Evolutionary conservation across 2,113 vertebrate genomes (phyloP).

Genomic region (Cricetomys ansorgei): DNA sequence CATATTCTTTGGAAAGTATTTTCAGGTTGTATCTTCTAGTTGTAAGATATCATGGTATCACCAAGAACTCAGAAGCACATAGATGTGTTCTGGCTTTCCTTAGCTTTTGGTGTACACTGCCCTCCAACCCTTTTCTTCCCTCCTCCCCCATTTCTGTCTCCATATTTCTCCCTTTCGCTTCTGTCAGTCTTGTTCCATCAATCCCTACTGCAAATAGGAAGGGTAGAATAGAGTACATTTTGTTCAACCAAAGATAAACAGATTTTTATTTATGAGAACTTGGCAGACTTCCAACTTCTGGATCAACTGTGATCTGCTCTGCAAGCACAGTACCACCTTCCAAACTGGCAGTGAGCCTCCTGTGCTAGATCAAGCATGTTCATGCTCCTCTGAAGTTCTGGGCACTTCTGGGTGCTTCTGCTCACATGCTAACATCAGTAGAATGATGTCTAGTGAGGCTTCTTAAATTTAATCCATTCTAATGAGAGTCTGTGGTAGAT

Average conservation of each 20-base stretch:
- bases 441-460: background rate
- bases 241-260: background rate
- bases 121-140: no score
- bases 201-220: background rate
- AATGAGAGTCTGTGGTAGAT: background rate
- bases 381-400: background rate
- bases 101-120: background rate
- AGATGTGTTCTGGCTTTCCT: background rate
- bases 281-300: background rate
- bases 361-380: background rate
- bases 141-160: no score
- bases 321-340: background rate
- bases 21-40: background rate
- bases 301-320: background rate
- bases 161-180: background rate
- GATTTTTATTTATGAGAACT: slow-evolving; percentile 1
- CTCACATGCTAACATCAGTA: background rate
- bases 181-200: background rate
- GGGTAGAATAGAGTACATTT: slow-evolving; percentile 28
- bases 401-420: background rate
- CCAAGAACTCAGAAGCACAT: background rate
- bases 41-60: background rate
- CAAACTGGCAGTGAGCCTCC: background rate
- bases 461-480: background rate
- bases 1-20: background rate